These are phyloP conservation scores for Lophotriccus pileatus DNA, from an alignment of 2,797 vertebrate species.

Conservation along the genomic window DNA sequence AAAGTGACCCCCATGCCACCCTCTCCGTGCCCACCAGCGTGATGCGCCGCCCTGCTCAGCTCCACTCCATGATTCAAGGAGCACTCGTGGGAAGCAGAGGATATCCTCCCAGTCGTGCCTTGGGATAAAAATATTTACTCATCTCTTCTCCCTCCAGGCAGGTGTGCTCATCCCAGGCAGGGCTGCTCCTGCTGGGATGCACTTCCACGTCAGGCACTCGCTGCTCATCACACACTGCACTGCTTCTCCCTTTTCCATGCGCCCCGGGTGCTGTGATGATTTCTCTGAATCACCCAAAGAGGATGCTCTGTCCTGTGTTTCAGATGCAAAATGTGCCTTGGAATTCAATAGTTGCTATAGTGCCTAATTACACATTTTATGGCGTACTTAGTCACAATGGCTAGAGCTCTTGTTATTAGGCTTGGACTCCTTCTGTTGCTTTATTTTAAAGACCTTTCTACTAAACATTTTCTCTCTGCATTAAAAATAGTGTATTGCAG, in stretches of 20 bases:
- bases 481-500: background rate
- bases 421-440: slow-evolving; percentile 21
- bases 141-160: background rate
- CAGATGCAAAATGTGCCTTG: slow-evolving; percentile 21
- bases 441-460: slow-evolving; percentile 12
- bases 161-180: background rate
- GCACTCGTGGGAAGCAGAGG: background rate
- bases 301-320: slow-evolving; percentile 37
- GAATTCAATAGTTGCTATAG: slow-evolving; percentile 64
- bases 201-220: accelerated
- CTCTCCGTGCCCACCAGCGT: accelerated
- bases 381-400: slow-evolving; percentile 29
- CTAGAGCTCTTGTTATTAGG: slow-evolving; percentile 13
- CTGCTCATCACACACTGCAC: accelerated
- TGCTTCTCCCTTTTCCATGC: background rate
- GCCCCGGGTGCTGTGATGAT: background rate
- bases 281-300: slow-evolving; percentile 39
- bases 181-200: background rate
- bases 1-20: accelerated
- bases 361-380: slow-evolving; percentile 54
- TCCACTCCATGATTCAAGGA: accelerated
- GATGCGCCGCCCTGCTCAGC: accelerated
- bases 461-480: background rate
- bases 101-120: background rate
- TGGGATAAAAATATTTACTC: background rate